phyloP scores from a whole-genome alignment of 1,140 invertebrate species.

The Babylonia areolata region DNA sequence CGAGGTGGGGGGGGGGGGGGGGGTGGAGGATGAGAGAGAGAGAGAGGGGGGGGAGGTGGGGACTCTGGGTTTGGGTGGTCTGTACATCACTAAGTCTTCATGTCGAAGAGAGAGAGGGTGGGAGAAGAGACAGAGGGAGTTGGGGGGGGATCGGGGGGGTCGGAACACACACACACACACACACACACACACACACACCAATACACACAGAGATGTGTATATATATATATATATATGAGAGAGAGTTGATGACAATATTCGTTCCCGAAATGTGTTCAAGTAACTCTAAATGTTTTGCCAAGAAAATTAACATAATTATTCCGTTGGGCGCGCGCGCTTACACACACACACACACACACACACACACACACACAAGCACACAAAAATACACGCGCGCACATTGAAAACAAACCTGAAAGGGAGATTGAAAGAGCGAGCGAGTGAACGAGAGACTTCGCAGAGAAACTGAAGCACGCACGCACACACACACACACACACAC shows the following conservation, averaged over 20 bases:
- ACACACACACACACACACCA: too few relatives aligned
- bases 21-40: background rate
- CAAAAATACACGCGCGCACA: background rate
- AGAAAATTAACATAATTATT: background rate
- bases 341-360: background rate
- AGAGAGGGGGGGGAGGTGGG: background rate
- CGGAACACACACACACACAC: too few relatives aligned
- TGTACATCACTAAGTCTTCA: too few relatives aligned
- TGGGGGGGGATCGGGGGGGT: too few relatives aligned
- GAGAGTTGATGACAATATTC: background rate
- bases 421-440: too few relatives aligned
- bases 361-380: background rate
- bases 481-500: background rate
- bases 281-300: background rate
- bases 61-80: too few relatives aligned
- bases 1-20: background rate
- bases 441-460: too few relatives aligned
- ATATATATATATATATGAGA: too few relatives aligned
- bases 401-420: background rate
- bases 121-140: too few relatives aligned
- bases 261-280: background rate
- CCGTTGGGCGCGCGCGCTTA: background rate
- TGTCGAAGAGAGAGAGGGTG: too few relatives aligned
- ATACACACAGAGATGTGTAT: too few relatives aligned
- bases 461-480: background rate